Percentiles rank a stretch among this genome's conserved stretches.
Evolutionary conservation across 2,888 invertebrate genomes (phyloP).

Genomic region (Chouioia cunea): DNA sequence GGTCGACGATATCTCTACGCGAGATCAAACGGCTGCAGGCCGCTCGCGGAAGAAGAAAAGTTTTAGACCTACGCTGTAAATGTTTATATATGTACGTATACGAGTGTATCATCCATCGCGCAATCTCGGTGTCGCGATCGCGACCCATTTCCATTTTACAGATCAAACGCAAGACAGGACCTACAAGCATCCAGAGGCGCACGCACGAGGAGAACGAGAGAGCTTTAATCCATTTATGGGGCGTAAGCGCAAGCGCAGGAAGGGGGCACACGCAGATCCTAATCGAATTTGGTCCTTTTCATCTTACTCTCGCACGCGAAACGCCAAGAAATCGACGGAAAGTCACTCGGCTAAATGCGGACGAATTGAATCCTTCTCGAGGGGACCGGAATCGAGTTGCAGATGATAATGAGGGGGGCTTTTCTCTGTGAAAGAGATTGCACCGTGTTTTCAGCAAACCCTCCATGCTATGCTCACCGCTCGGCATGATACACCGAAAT

Average conservation of each 20-base stretch:
- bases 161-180: slow-evolving; percentile 41
- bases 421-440: background rate
- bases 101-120: too few species aligned
- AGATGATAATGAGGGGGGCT: slow-evolving; percentile 40
- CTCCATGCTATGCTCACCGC: background rate
- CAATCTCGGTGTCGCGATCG: slow-evolving; percentile 30
- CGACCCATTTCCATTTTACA: slow-evolving; percentile 13
- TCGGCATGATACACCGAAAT: too few species aligned
- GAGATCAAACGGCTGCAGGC: slow-evolving; percentile 30
- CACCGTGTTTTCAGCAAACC: slow-evolving; percentile 19
- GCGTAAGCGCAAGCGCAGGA: slow-evolving; percentile 28
- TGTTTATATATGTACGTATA: too few species aligned
- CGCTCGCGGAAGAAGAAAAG: slow-evolving; percentile 13
- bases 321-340: slow-evolving; percentile 39
- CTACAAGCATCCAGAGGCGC: background rate
- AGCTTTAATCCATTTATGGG: slow-evolving; percentile 45
- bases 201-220: background rate
- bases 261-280: slow-evolving; percentile 25
- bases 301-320: slow-evolving; percentile 25
- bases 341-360: slow-evolving; percentile 40
- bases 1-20: slow-evolving; percentile 35
- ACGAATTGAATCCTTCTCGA: slow-evolving; percentile 31
- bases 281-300: slow-evolving; percentile 43
- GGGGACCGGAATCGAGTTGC: slow-evolving; percentile 26
- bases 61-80: background rate